Conservation (phyloP, 2,113 vertebrate species). For the Cranoglanis bouderius region DNA sequence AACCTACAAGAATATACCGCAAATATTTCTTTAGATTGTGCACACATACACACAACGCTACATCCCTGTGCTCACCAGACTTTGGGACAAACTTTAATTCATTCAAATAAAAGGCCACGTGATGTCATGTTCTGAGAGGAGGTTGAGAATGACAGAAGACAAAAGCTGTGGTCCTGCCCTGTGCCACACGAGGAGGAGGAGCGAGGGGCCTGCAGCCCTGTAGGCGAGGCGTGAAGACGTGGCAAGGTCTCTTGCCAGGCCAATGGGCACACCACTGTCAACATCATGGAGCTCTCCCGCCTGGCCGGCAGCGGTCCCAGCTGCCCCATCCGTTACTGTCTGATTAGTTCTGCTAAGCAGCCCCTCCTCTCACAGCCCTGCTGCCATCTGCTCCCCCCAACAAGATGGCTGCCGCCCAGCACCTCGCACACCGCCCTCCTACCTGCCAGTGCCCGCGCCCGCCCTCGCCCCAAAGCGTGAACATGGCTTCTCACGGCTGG, state of each 20-base stretch:
- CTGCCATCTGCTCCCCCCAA: slow-evolving; percentile 98
- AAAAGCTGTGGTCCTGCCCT: slow-evolving; percentile 41
- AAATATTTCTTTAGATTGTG: not conserved
- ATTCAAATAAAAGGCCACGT: not conserved
- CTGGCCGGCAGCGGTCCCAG: slow-evolving; percentile 97
- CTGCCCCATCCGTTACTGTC: slow-evolving; percentile 99
- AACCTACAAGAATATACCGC: not conserved
- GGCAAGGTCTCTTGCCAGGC: slow-evolving; percentile 87
- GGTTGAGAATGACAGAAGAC: slow-evolving; percentile 27
- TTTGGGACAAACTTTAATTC: not conserved
- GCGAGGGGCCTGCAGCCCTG: slow-evolving; percentile 64
- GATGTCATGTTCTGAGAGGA: slow-evolving; percentile 4
- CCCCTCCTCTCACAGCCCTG: slow-evolving; percentile 99
- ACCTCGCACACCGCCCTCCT: slow-evolving; percentile 77
- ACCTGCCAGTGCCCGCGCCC: slow-evolving; percentile 71
- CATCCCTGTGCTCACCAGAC: not conserved
- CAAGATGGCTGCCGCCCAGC: slow-evolving; percentile 98
- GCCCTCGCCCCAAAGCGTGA: slow-evolving; percentile 81
- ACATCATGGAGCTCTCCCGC: slow-evolving; percentile 87
- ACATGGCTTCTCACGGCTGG: slow-evolving; percentile 87
- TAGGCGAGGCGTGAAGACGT: slow-evolving; percentile 77
- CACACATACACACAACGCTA: not conserved
- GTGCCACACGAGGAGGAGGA: slow-evolving; percentile 53
- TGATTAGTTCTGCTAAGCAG: slow-evolving; percentile 99
- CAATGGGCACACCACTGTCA: slow-evolving; percentile 95